A percentile compares a stretch with the other conserved stretches of the same genome.
These are phyloP conservation scores for Sigmodon hispidus DNA, from an alignment of 2,113 vertebrate genomes.

Conservation along the genomic window DNA sequence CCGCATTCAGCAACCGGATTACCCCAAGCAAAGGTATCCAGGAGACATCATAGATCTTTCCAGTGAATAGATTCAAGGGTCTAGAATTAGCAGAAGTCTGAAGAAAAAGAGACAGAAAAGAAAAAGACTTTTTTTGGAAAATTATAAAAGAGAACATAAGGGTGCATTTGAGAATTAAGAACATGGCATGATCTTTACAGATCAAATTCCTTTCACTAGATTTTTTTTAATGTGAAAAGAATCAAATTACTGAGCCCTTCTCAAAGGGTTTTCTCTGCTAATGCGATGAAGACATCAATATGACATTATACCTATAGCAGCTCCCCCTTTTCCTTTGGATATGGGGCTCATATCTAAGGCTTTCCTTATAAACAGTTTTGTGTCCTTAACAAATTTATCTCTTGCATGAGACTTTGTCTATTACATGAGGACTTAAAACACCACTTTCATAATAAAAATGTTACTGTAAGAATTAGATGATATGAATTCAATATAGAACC, in stretches of 20 bases:
- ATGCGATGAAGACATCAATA: neutral
- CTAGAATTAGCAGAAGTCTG: neutral
- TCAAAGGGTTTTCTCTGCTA: constrained; percentile 19
- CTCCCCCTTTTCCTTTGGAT: neutral
- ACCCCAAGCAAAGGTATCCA: neutral
- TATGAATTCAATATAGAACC: neutral
- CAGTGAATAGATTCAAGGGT: neutral
- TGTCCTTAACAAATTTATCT: constrained; percentile 11
- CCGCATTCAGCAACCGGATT: neutral
- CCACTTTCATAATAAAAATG: neutral
- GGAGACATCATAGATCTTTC: neutral
- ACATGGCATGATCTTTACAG: constrained; percentile 20
- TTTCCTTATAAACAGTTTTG: neutral
- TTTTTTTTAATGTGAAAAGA: neutral
- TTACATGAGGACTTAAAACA: neutral
- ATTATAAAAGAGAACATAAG: constrained; percentile 45
- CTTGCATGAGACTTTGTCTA: neutral
- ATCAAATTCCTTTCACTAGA: constrained; percentile 24
- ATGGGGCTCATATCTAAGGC: neutral
- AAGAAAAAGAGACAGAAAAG: neutral
- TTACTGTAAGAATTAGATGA: neutral
- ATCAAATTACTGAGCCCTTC: neutral
- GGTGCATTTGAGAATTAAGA: constrained; percentile 42
- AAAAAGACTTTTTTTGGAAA: neutral
- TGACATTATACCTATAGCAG: neutral